Base-by-base conservation (phyloP, 2,113 vertebrate species). In the Corydoras sp. region DNA sequence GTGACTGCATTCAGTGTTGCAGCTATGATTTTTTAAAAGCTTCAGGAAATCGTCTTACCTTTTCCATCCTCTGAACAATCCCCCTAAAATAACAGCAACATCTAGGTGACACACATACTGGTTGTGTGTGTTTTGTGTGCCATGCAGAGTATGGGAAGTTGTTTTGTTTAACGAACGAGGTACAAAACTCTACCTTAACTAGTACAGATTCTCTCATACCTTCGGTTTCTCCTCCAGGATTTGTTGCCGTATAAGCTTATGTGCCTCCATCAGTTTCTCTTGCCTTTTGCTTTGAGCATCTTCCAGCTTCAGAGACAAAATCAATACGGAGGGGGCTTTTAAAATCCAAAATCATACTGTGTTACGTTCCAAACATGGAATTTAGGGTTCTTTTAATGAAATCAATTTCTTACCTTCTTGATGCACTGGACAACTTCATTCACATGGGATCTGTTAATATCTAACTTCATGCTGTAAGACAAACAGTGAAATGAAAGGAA, bases 381-480 rank as follows among this genome's bases (percentile, higher is more conserved):
- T 24, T 24, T 24, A 24, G 18, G 35, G 7, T 43, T 43, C 35
- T 43, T 43, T 43, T 43, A 24, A 24, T 24, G 18, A 24, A 24
- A 24, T 24, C 18, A 24, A 24, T 50, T 18, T 71, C 92, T 24
- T 89, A 98, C 97, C 91, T 95, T 86, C 86, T 97, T 98, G 72
- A 99, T 95, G 81, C 91, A 94, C 80, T 98, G 96, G 66, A 98
- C 97, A 81, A 98, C 97, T 82, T 98, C 95, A 74, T 95, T 95
- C 79, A 99, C 95, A 77, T 97, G 97, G 0, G 94, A 95, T 31
- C 94, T 91, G 86, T 97, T 98, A 90, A 98, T 98, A 84, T 99
- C 97, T 0, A 95, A 88, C 87, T 99, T 99, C 87, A 95, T 94
- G 81, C 96, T 99, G 80, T 56, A 80, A 73, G 53, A 24, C 18